Conservation (phyloP, 2,797 vertebrate genomes). For the Aphelocoma californica region DNA sequence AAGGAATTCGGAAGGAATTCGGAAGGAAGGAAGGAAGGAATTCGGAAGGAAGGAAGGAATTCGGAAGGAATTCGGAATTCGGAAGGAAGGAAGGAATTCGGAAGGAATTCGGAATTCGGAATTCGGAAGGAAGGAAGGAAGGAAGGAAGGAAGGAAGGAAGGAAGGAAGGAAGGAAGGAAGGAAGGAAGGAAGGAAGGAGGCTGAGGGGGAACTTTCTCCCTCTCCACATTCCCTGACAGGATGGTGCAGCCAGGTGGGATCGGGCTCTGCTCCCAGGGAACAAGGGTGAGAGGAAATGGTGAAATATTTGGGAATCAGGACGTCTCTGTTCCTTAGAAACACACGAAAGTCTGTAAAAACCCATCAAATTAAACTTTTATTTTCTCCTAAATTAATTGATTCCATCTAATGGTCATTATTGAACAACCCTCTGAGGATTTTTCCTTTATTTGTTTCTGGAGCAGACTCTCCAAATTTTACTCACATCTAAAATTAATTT, state of each 20-base stretch:
- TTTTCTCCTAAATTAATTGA: background rate
- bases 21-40: no score
- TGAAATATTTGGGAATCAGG: background rate
- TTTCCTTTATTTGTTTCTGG: background rate
- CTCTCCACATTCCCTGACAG: background rate
- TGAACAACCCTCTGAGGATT: background rate
- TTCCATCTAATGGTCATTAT: no score
- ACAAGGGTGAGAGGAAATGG: accelerated
- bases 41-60: no score
- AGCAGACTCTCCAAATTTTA: background rate
- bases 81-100: no score
- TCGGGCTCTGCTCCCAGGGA: background rate
- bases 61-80: no score
- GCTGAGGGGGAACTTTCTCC: background rate
- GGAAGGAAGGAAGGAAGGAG: background rate
- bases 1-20: no score
- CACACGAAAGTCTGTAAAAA: background rate
- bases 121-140: background rate
- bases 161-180: no score
- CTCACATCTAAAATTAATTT: background rate
- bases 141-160: no score
- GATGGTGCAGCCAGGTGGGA: background rate
- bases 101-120: no score
- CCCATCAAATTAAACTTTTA: background rate
- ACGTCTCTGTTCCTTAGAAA: background rate